Conservation (phyloP, 2,888 invertebrate genomes). For the Elysia crispata region DNA sequence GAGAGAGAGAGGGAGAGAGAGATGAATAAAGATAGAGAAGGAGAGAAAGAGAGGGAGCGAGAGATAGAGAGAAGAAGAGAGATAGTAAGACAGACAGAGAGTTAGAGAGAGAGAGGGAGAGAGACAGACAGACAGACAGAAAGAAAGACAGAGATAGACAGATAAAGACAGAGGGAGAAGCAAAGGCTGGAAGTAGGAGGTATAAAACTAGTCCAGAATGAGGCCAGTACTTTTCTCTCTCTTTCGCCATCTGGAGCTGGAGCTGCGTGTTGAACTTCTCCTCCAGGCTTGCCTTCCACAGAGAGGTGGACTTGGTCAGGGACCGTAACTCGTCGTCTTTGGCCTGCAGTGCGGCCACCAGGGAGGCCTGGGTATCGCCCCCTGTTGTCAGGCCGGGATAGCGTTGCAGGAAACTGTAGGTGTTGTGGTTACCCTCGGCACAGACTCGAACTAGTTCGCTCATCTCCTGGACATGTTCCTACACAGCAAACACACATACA, state of each 20-base stretch:
- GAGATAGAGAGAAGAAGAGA: constrained; percentile 34
- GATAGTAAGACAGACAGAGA: not conserved
- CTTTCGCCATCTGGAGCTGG: constrained; percentile 60
- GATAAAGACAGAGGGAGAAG: too few species aligned
- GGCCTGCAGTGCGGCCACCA: constrained; percentile 54
- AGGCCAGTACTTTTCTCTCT: constrained; percentile 61
- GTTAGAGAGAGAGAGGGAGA: not conserved
- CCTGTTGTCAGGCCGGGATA: not conserved
- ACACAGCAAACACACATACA: not conserved
- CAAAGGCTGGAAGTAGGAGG: too few species aligned
- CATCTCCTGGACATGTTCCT: constrained; percentile 58
- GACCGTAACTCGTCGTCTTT: constrained; percentile 63
- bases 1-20: constrained; percentile 12
- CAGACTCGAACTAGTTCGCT: constrained; percentile 51
- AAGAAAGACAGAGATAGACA: not conserved
- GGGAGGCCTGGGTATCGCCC: constrained; percentile 46
- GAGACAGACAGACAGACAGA: not conserved
- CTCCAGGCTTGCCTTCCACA: constrained; percentile 61
- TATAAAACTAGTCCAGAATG: not conserved
- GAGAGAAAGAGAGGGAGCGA: constrained; percentile 16
- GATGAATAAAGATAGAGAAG: constrained; percentile 15
- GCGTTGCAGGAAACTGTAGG: constrained; percentile 37
- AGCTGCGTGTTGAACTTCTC: constrained; percentile 61
- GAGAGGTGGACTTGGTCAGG: constrained; percentile 57
- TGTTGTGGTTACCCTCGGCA: constrained; percentile 45